phyloP scores from a whole-genome alignment of 2,888 invertebrate species.

The Meliscaeva auricollis region DNA sequence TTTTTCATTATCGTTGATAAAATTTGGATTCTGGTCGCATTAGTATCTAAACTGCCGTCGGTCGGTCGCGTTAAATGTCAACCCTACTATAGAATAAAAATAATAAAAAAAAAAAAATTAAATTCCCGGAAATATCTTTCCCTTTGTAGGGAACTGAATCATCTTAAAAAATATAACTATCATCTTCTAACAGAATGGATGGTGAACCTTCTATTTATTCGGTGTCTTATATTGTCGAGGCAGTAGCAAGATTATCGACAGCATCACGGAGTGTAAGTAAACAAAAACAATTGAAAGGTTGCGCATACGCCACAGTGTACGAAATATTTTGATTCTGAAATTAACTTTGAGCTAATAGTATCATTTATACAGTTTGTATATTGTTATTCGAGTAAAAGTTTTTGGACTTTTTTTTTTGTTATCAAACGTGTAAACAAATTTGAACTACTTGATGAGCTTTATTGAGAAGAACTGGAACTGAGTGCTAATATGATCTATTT shows the following conservation, averaged over 20 bases:
- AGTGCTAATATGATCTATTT: too few relatives aligned
- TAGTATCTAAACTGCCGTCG: constrained; percentile 46
- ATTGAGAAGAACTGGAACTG: too few relatives aligned
- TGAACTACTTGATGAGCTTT: too few relatives aligned
- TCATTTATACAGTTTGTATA: not conserved
- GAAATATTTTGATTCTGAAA: not conserved
- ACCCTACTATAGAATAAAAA: not conserved
- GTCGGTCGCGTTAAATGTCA: not conserved
- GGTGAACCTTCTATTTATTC: constrained; percentile 60
- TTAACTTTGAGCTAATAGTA: not conserved
- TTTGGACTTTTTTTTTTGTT: too few relatives aligned
- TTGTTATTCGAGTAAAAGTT: too few relatives aligned
- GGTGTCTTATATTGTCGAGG: constrained; percentile 63
- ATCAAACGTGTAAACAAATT: too few relatives aligned
- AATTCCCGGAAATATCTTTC: not conserved
- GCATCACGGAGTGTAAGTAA: constrained; percentile 52
- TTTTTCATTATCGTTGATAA: constrained; percentile 50
- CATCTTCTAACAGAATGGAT: constrained; percentile 39
- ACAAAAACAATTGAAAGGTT: constrained; percentile 15
- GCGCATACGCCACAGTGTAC: constrained; percentile 36
- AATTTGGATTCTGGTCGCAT: constrained; percentile 43
- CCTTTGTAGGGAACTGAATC: not conserved
- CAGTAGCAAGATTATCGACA: constrained; percentile 44
- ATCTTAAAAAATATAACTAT: not conserved
- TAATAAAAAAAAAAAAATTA: not conserved